These are phyloP conservation scores for Notechis scutatus DNA, from an alignment of 2,113 vertebrate species.

Conservation along the genomic window DNA sequence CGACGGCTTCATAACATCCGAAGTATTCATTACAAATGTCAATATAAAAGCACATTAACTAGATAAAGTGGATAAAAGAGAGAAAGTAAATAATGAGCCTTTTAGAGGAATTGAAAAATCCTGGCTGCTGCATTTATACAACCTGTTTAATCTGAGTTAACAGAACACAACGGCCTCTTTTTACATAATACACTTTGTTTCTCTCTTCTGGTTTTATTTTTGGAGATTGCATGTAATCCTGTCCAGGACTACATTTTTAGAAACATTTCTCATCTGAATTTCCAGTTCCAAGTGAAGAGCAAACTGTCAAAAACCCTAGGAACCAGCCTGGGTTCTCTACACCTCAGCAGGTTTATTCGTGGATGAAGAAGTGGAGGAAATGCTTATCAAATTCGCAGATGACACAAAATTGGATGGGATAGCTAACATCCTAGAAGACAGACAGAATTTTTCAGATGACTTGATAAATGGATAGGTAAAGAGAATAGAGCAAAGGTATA, in stretches of 20 bases:
- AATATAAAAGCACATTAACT: neutral
- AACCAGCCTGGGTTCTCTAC: neutral
- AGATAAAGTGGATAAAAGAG: neutral
- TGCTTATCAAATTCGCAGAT: neutral
- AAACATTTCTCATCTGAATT: neutral
- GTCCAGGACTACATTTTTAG: neutral
- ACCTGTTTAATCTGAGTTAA: neutral
- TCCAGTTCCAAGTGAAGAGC: neutral
- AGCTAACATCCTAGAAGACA: neutral
- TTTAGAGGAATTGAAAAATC: neutral
- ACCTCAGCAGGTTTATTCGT: neutral
- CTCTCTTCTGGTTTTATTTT: neutral
- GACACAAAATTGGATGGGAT: neutral
- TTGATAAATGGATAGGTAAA: neutral
- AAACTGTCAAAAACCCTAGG: neutral
- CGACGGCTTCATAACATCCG: neutral
- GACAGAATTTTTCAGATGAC: neutral
- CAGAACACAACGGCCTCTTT: neutral
- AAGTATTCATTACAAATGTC: neutral
- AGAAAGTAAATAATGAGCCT: neutral
- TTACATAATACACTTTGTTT: neutral
- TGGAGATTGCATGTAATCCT: neutral
- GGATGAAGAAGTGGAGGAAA: neutral
- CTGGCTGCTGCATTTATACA: neutral
- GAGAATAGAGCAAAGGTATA: neutral